Evolutionary conservation across 1,140 invertebrate species (phyloP).

Genomic region (Drosophila varians): DNA sequence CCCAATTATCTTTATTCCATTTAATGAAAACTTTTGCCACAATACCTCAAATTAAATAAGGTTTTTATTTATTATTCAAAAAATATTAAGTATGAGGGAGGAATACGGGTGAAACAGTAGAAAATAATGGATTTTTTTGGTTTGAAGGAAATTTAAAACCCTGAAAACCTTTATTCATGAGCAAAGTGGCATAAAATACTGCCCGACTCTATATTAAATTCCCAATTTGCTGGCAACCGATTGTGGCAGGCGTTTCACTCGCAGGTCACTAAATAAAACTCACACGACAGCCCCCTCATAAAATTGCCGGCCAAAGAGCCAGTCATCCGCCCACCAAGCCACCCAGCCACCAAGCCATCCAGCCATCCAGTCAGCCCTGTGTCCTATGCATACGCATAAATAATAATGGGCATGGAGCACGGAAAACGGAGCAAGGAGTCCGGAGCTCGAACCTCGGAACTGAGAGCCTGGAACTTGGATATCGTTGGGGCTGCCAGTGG

Average conservation of each 20-base stretch:
- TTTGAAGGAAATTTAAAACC: constrained; percentile 22
- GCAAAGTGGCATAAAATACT: constrained; percentile 22
- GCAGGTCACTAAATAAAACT: constrained; percentile 41
- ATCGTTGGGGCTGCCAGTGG: constrained; percentile 29
- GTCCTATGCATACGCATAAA: constrained; percentile 70
- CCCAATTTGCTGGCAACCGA: not conserved
- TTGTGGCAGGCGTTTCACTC: constrained; percentile 22
- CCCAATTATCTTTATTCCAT: too few relatives aligned
- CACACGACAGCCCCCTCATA: constrained; percentile 25
- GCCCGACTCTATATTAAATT: constrained; percentile 27
- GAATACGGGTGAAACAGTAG: too few relatives aligned
- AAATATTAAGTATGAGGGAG: constrained; percentile 7
- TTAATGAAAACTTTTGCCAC: too few relatives aligned
- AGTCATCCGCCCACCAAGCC: not conserved
- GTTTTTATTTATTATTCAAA: not conserved
- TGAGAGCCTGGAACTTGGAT: not conserved
- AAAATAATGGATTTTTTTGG: too few relatives aligned
- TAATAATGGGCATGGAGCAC: constrained; percentile 59
- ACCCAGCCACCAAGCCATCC: too few relatives aligned
- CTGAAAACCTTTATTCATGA: constrained; percentile 8
- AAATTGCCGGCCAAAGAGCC: constrained; percentile 7
- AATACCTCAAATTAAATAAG: too few relatives aligned
- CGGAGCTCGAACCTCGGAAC: not conserved
- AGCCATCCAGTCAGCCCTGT: constrained; percentile 8
- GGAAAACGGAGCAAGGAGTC: constrained; percentile 13